Evolutionary conservation across 1,140 invertebrate genomes (phyloP).

Genomic region (Trinorchestia longiramus): DNA sequence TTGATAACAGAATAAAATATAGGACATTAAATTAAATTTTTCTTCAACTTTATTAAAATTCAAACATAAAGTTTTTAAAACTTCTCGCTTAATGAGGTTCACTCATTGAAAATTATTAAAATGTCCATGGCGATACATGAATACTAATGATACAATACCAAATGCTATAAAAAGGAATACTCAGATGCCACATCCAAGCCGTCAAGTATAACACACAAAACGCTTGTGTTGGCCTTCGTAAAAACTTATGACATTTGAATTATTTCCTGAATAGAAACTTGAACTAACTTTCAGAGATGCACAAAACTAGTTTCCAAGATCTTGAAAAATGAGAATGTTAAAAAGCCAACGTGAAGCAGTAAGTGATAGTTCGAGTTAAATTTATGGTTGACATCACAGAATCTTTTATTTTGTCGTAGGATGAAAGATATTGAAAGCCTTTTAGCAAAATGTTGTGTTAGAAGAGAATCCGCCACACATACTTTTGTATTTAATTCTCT

Average conservation of each 20-base stretch:
- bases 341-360: background rate
- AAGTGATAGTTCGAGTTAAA: background rate
- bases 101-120: no score
- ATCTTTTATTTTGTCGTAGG: background rate
- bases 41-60: no score
- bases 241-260: background rate
- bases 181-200: background rate
- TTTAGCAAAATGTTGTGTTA: background rate
- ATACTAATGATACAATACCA: no score
- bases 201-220: background rate
- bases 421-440: background rate
- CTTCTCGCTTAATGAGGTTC: no score
- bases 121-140: no score
- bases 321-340: background rate
- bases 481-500: background rate
- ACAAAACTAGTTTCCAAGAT: background rate
- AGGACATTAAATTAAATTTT: no score
- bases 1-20: no score
- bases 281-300: background rate
- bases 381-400: background rate
- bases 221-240: background rate
- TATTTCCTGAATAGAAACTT: background rate
- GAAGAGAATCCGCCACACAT: background rate
- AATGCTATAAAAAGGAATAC: no score
- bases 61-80: no score